Conservation (phyloP, 2,113 vertebrate genomes). For the Chloropsis cyanopogon region DNA sequence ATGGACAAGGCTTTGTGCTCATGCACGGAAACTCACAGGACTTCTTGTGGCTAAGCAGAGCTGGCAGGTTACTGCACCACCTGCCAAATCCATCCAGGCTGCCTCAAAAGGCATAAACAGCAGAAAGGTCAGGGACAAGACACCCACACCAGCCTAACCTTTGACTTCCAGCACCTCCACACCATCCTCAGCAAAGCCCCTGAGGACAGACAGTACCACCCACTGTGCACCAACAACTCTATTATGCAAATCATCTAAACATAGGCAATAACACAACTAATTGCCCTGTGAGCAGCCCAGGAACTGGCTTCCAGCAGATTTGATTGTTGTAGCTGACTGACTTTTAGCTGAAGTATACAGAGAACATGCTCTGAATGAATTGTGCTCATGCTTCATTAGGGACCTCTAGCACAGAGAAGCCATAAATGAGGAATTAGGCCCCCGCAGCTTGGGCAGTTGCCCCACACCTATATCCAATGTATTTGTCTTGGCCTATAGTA, state of each 20-base stretch:
- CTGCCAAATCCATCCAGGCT: background rate
- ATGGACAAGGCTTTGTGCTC: background rate
- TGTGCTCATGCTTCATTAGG: background rate
- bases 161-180: background rate
- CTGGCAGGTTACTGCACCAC: background rate
- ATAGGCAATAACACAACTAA: background rate
- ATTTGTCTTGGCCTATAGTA: background rate
- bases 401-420: background rate
- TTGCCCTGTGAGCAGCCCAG: background rate
- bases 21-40: background rate
- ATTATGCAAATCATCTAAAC: background rate
- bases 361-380: background rate
- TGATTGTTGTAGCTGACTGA: background rate
- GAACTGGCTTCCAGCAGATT: background rate
- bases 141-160: background rate
- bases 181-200: background rate
- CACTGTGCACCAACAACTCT: background rate
- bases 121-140: background rate
- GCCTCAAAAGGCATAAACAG: background rate
- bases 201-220: background rate
- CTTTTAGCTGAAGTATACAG: background rate
- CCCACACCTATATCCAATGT: accelerated
- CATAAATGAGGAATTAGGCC: background rate
- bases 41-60: background rate
- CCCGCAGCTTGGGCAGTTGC: background rate